Evolutionary conservation across 2,888 invertebrate species (phyloP).

Genomic region (Drosophila sordidapex): DNA sequence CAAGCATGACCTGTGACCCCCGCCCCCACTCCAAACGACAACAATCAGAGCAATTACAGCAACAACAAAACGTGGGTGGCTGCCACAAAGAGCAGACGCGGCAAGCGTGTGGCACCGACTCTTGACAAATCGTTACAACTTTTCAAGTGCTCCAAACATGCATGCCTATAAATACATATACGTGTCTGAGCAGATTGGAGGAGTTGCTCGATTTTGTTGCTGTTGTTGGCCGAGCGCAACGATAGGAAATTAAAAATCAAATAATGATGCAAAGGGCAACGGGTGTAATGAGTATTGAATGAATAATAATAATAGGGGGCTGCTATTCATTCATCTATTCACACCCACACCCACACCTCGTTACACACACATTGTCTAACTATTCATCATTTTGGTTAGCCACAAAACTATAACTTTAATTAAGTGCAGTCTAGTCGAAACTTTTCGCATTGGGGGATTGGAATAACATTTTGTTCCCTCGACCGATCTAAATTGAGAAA

Average conservation of each 20-base stretch:
- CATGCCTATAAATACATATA: conserved; percentile 14
- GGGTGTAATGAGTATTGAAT: neutral
- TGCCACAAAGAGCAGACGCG: neutral
- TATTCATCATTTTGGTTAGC: conserved; percentile 3
- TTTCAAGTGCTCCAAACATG: conserved; percentile 9
- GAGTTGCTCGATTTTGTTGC: conserved; percentile 7
- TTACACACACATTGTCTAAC: neutral
- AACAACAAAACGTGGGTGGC: conserved; percentile 4
- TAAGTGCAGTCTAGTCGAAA: neutral
- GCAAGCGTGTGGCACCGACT: conserved; percentile 29
- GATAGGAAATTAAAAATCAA: conserved; percentile 30
- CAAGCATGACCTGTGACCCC: conserved; percentile 75
- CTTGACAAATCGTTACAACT: conserved; percentile 47
- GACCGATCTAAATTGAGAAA: neutral
- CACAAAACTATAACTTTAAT: conserved; percentile 2
- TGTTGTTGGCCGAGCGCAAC: conserved; percentile 30
- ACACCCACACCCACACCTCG: neutral
- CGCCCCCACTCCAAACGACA: conserved; percentile 35
- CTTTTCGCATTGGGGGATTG: neutral
- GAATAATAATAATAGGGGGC: neutral
- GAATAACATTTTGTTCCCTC: neutral
- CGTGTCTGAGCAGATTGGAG: neutral
- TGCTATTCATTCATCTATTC: conserved; percentile 4
- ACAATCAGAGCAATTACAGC: conserved; percentile 30
- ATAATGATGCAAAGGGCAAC: conserved; percentile 1